These are phyloP conservation scores for Xestobium rufovillosum DNA, from an alignment of 2,888 invertebrate genomes.

Conservation along the genomic window DNA sequence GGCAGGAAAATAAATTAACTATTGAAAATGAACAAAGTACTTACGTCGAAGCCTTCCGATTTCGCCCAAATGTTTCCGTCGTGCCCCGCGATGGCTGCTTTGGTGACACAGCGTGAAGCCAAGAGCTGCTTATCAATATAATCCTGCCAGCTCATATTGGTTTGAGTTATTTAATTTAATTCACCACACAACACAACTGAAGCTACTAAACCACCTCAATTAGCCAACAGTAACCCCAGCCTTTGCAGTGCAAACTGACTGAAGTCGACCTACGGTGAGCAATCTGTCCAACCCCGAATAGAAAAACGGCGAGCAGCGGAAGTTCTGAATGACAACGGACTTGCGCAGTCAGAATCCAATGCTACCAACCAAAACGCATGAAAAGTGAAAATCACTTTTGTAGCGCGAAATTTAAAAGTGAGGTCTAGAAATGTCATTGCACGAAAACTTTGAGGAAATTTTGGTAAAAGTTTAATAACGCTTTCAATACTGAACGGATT, in stretches of 20 bases:
- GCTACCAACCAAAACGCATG: constrained; percentile 16
- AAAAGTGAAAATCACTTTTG: no score
- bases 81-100: constrained; percentile 91
- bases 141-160: constrained; percentile 95
- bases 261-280: constrained; percentile 23
- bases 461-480: no score
- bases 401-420: no score
- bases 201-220: constrained; percentile 30
- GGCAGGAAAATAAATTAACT: no score
- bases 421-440: no score
- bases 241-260: constrained; percentile 35
- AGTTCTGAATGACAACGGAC: constrained; percentile 32
- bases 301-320: constrained; percentile 33
- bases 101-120: constrained; percentile 89
- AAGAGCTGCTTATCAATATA: constrained; percentile 95
- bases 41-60: constrained; percentile 89
- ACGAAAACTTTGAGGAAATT: no score
- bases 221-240: constrained; percentile 27
- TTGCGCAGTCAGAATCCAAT: constrained; percentile 23
- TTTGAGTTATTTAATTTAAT: constrained; percentile 29
- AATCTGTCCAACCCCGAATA: constrained; percentile 14
- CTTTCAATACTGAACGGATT: no score
- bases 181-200: constrained; percentile 39
- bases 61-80: constrained; percentile 94
- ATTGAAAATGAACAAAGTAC: no score